These are phyloP conservation scores for Xiphophorus maculatus DNA, from an alignment of 2,113 vertebrate species.

Conservation along the genomic window DNA sequence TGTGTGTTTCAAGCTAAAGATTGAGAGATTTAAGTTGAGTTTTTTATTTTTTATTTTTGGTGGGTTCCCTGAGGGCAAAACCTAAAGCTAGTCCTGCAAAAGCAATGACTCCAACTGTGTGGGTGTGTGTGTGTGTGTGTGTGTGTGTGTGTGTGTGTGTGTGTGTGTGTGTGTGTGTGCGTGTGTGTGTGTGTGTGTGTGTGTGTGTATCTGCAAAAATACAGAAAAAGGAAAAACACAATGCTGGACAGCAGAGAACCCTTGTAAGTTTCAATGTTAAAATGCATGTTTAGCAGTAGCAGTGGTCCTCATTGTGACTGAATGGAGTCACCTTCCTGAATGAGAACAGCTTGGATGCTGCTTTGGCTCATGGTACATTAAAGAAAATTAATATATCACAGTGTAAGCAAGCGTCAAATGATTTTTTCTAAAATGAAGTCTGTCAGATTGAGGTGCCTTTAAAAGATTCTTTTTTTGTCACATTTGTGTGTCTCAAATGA, in stretches of 20 bases:
- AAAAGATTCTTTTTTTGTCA: too few species aligned
- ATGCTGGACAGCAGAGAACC: conserved; percentile 5
- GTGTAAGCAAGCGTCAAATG: too few species aligned
- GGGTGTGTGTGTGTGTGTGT: not conserved
- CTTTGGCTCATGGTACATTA: too few species aligned
- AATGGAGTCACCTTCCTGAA: not conserved
- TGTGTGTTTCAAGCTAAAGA: conserved; percentile 18
- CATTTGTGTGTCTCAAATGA: too few species aligned
- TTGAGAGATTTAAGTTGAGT: conserved; percentile 45
- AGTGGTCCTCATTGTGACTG: conserved; percentile 1
- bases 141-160: not conserved
- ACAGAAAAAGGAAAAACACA: conserved; percentile 13
- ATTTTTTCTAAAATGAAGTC: too few species aligned
- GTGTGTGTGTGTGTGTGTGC: not conserved
- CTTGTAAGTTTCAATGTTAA: conserved; percentile 1
- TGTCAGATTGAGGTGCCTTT: too few species aligned
- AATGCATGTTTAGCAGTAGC: not conserved
- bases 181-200: not conserved
- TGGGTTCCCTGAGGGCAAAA: conserved; percentile 18
- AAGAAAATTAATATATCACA: too few species aligned
- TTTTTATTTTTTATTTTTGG: conserved; percentile 25
- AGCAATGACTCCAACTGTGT: conserved; percentile 2
- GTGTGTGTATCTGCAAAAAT: not conserved
- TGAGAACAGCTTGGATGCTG: too few species aligned
- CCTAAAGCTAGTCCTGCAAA: conserved; percentile 38